Evolutionary conservation across 2,113 vertebrate species (phyloP).

Genomic region (Oxygymnocypris stewartii): DNA sequence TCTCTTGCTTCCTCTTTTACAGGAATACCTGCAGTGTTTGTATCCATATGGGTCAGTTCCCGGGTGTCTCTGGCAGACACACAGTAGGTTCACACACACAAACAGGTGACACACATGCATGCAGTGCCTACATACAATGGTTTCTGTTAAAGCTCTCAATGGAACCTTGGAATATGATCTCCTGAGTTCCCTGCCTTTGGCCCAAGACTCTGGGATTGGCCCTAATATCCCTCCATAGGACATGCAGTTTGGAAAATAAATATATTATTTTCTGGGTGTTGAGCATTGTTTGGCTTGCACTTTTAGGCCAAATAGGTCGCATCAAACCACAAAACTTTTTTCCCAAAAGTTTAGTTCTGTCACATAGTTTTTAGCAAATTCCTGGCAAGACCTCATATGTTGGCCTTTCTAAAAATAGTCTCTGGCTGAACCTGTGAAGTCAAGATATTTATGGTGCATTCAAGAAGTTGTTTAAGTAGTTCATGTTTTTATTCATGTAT

Average conservation of each 20-base stretch:
- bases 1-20: constrained; percentile 23
- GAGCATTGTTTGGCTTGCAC: not conserved
- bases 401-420: not conserved
- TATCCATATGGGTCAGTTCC: constrained; percentile 81
- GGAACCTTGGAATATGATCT: not conserved
- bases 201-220: not conserved
- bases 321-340: constrained; percentile 1
- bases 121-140: not conserved
- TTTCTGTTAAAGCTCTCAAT: not conserved
- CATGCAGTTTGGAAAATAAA: not conserved
- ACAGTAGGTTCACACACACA: constrained; percentile 71
- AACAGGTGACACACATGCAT: not conserved
- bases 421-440: not conserved
- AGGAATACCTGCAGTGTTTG: constrained; percentile 83
- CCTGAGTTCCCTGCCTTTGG: not conserved
- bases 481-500: not conserved
- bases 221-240: not conserved
- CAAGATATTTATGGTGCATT: not conserved
- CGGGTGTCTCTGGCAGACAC: constrained; percentile 81
- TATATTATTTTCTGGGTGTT: not conserved
- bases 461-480: not conserved
- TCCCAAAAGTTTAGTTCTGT: constrained; percentile 25
- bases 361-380: not conserved
- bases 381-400: not conserved
- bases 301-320: not conserved